These are phyloP conservation scores for Gallinago nigripennis DNA, from an alignment of 2,797 vertebrate genomes.

Conservation along the genomic window DNA sequence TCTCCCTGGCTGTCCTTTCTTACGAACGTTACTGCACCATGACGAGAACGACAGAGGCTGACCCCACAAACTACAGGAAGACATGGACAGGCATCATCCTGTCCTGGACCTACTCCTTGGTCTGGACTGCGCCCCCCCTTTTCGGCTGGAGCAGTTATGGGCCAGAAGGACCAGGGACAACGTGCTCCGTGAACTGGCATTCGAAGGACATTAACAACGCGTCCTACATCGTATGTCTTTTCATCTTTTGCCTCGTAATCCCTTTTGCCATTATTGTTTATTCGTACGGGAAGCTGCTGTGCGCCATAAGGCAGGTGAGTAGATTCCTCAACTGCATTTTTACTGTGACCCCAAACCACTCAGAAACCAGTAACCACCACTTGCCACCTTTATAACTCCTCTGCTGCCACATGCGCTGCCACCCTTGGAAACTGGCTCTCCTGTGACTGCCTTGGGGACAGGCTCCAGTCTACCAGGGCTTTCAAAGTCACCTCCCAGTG, in stretches of 20 bases:
- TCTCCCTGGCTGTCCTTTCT: constrained; percentile 85
- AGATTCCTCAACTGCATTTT: neutral
- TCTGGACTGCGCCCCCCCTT: constrained; percentile 75
- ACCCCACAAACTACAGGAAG: neutral
- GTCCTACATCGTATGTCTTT: constrained; percentile 85
- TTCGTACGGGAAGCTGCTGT: constrained; percentile 83
- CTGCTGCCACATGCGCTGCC: neutral
- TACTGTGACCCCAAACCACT: neutral
- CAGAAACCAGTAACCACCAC: neutral
- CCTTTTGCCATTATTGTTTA: constrained; percentile 83
- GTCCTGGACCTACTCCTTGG: no score
- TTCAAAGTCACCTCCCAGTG: neutral
- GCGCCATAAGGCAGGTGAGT: constrained; percentile 82
- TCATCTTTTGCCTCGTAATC: constrained; percentile 82
- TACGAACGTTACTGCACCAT: constrained; percentile 85
- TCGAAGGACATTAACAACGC: constrained; percentile 77
- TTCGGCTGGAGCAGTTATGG: constrained; percentile 86
- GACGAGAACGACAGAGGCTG: constrained; percentile 78
- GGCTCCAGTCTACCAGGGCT: neutral
- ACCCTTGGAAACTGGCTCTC: neutral
- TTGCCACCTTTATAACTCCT: neutral
- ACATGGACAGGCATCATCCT: no score
- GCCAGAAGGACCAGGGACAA: constrained; percentile 85
- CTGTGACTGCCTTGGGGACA: neutral
- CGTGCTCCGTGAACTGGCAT: constrained; percentile 86